Conservation (phyloP, 2,888 invertebrate genomes). For the Drosophila rellima region DNA sequence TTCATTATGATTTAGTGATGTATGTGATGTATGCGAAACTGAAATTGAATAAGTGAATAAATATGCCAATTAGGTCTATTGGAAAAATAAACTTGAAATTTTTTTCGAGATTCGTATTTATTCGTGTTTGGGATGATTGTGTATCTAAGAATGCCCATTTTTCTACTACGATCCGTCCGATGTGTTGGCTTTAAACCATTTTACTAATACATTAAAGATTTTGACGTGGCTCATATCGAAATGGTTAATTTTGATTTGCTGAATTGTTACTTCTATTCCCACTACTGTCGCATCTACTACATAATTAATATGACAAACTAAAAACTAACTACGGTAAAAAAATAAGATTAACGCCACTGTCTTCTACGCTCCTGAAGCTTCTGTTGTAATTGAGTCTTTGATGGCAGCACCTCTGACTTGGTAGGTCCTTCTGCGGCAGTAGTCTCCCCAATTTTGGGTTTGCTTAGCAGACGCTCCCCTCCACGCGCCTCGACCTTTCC, state of each 20-base stretch:
- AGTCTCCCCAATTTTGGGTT: neutral
- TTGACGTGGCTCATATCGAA: neutral
- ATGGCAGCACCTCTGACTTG: slow-evolving; percentile 3
- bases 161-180: neutral
- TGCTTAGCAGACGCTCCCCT: neutral
- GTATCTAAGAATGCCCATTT: neutral
- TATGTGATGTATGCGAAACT: no score
- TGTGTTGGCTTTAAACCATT: neutral
- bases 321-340: slow-evolving; percentile 1
- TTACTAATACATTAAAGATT: slow-evolving; percentile 1
- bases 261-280: neutral
- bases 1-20: no score
- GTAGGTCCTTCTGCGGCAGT: neutral
- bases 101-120: neutral
- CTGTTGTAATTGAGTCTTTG: slow-evolving; percentile 35
- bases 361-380: slow-evolving; percentile 19
- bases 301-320: slow-evolving; percentile 9
- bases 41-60: no score
- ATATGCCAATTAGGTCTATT: no score
- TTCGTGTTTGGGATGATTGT: neutral
- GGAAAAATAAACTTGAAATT: no score
- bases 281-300: neutral
- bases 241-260: neutral
- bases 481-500: neutral
- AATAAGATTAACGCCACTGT: slow-evolving; percentile 42